Base-by-base conservation (phyloP, 2,113 vertebrate species). In the Tringa solitaria region DNA sequence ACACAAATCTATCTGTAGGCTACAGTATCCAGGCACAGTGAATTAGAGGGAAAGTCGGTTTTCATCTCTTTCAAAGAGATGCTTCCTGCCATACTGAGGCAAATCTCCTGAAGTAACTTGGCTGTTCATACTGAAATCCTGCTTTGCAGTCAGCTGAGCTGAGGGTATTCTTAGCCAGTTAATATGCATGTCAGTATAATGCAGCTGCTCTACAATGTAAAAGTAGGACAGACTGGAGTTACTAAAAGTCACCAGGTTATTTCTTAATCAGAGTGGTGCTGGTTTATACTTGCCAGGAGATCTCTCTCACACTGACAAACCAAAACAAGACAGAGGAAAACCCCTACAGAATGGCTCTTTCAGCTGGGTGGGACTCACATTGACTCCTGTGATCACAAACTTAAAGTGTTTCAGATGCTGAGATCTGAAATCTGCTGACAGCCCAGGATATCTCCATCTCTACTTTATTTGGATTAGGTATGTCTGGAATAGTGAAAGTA, bases 61-160 rank as follows among this genome's bases (percentile, higher is more conserved):
- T 93, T 92, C 64, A 75, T 94, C 57, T 91, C 81, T 89, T 87
- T 90, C 43, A 94, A 56, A 80, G 81, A 93, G 84, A 89, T 78
- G 84, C 65, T 82, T 97, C 69, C 78, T 95, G 81, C 65, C 74
- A 19, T 48, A 46, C 33, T 79, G 78, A 94, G 84, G 70, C 81
- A 94, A 94, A 94, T 95, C 92, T 95, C 72, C 80, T 95, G 74
- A 84, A 91, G 87, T 82, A 87, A 93, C 90, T 93, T 87, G 90
- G 65, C 92, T 81, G 43, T 89, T 91, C 51, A 50, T 82, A 28
- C 69, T 82, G 92, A 87, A 94, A 97, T 94, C 95, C 92, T 89
- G 46, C 95, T 97, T 82, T 89, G 74, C 90, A 87, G 74, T 89
- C 77, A 84, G 90, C 95, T 93, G 92, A 94, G 84, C 92, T 22